A percentile compares a stretch with the other conserved stretches of the same genome.
These are phyloP conservation scores for Cecidostiba fungosa DNA, from an alignment of 2,888 invertebrate species.

Conservation along the genomic window DNA sequence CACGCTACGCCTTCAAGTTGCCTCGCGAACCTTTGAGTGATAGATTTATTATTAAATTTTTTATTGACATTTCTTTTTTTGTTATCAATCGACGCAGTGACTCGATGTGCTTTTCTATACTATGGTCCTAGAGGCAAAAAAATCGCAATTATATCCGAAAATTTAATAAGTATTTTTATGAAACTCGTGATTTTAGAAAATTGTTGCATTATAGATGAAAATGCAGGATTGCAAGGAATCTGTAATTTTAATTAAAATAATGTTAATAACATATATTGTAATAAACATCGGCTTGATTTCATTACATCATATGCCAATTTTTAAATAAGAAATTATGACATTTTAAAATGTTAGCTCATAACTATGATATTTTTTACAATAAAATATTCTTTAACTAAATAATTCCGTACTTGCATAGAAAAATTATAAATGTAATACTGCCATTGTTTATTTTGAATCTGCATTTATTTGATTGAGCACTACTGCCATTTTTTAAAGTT, in stretches of 20 bases:
- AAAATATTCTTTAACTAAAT: not conserved
- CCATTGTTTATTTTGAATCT: slow-evolving; percentile 69
- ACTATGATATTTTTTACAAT: not conserved
- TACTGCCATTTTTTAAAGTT: slow-evolving; percentile 77
- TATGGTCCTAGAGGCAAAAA: no score
- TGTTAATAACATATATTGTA: slow-evolving; percentile 4
- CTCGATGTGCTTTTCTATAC: slow-evolving; percentile 75
- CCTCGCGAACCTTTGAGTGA: slow-evolving; percentile 46
- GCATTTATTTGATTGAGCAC: slow-evolving; percentile 76
- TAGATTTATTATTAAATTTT: slow-evolving; percentile 46
- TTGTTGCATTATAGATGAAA: not conserved
- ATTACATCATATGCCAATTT: slow-evolving; percentile 5
- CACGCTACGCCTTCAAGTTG: slow-evolving; percentile 45
- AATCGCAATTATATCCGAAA: slow-evolving; percentile 21
- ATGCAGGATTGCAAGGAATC: slow-evolving; percentile 15
- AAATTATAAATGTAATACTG: slow-evolving; percentile 68
- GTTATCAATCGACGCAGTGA: slow-evolving; percentile 73
- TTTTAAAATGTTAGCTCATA: not conserved
- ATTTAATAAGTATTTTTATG: slow-evolving; percentile 51
- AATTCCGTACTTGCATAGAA: slow-evolving; percentile 16
- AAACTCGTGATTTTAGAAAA: slow-evolving; percentile 27
- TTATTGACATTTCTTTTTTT: slow-evolving; percentile 61
- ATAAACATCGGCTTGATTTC: not conserved
- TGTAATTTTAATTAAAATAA: not conserved
- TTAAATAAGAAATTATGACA: not conserved